A percentile compares a stretch with the other conserved stretches of the same genome.
phyloP scores from a whole-genome alignment of 2,888 invertebrate species.

The Escarpia spicata region DNA sequence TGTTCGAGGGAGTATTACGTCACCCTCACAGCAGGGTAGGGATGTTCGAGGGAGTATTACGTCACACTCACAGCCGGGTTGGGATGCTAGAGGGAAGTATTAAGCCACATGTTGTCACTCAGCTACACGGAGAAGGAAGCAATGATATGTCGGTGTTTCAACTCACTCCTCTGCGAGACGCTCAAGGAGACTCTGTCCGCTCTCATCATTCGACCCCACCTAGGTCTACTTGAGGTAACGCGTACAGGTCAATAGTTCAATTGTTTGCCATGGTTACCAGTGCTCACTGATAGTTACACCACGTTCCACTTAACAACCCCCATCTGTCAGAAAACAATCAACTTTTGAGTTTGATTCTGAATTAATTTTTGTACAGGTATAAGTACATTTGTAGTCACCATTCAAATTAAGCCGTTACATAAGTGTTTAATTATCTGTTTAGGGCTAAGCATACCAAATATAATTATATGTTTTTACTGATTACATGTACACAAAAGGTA shows the following conservation, averaged over 20 bases:
- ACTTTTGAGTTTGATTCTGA: not conserved
- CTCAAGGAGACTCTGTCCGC: conserved; percentile 93
- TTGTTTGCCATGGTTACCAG: conserved; percentile 10
- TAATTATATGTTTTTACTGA: not conserved
- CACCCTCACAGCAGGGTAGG: no score
- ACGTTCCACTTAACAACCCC: not conserved
- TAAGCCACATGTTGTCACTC: conserved; percentile 29
- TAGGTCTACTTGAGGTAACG: conserved; percentile 76
- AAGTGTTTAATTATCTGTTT: not conserved
- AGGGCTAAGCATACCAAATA: not conserved
- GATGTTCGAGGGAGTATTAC: not conserved
- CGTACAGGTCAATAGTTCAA: not conserved
- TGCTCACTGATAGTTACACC: not conserved
- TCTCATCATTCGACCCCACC: conserved; percentile 84
- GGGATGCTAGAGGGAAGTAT: not conserved
- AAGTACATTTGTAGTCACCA: not conserved
- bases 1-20: no score
- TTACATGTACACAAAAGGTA: not conserved
- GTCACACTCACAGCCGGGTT: not conserved
- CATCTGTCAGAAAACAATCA: not conserved
- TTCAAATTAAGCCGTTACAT: not conserved
- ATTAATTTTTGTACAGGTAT: not conserved
- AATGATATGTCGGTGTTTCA: conserved; percentile 88
- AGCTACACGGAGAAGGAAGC: conserved; percentile 84
- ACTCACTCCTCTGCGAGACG: conserved; percentile 85